phyloP scores from a whole-genome alignment of 2,797 vertebrate species.

The Aeoliscus strigatus region DNA sequence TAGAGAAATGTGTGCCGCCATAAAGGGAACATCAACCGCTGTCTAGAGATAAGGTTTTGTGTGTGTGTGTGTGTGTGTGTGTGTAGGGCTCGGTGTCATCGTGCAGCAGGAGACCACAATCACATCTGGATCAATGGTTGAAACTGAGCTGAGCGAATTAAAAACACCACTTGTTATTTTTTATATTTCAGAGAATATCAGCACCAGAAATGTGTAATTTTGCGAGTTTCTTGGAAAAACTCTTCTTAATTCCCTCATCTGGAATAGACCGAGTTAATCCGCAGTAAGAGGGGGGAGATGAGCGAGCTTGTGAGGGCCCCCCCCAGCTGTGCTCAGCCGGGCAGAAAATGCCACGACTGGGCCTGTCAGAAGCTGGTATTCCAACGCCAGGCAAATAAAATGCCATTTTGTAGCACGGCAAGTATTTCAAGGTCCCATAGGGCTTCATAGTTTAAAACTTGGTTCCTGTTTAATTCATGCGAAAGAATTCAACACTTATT shows the following conservation, averaged over 20 bases:
- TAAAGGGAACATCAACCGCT: too few species aligned
- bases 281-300: constrained; percentile 24
- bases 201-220: too few species aligned
- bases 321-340: constrained; percentile 63
- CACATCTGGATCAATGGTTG: too few species aligned
- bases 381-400: constrained; percentile 33
- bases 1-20: constrained; percentile 21
- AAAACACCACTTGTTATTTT: too few species aligned
- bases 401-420: constrained; percentile 16
- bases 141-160: too few species aligned
- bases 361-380: constrained; percentile 54
- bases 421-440: constrained; percentile 15
- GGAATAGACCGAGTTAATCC: constrained; percentile 43
- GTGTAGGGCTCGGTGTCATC: too few species aligned
- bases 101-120: too few species aligned
- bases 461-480: too few species aligned
- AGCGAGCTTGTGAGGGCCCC: constrained; percentile 32
- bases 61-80: too few species aligned
- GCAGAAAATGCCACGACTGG: constrained; percentile 50
- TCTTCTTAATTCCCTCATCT: constrained; percentile 35
- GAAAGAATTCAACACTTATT: too few species aligned
- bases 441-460: constrained; percentile 8
- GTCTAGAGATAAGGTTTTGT: too few species aligned
- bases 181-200: too few species aligned
- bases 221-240: constrained; percentile 16